Evolutionary conservation across 2,797 vertebrate species (phyloP).

Genomic region (Helicolenus hilgendorfi): DNA sequence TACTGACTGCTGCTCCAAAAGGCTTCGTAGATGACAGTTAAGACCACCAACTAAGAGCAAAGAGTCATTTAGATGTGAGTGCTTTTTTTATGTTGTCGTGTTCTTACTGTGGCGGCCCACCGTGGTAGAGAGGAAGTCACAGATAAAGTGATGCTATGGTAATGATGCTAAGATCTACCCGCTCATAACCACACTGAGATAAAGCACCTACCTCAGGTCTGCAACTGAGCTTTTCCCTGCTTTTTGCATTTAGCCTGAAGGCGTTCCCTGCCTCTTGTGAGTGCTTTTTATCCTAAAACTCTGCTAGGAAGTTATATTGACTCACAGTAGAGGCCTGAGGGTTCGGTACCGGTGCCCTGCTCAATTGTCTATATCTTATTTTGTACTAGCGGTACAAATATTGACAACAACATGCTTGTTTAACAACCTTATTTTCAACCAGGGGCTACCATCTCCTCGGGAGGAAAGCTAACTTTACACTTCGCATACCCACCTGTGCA

Average conservation of each 20-base stretch:
- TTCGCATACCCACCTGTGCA: neutral
- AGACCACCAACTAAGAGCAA: neutral
- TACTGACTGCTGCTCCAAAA: neutral
- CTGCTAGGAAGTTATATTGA: neutral
- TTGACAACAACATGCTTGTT: neutral
- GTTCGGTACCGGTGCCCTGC: neutral
- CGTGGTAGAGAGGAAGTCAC: neutral
- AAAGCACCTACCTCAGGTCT: neutral
- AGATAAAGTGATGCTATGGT: neutral
- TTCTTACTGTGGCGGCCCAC: neutral
- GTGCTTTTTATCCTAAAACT: neutral
- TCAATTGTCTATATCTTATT: neutral
- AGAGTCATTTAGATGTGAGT: neutral
- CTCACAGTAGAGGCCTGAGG: neutral
- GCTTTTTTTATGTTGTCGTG: neutral
- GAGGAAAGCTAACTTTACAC: too few relatives aligned
- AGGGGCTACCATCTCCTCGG: neutral
- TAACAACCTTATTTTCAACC: neutral
- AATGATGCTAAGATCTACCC: neutral
- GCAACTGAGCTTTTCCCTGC: neutral
- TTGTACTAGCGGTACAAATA: neutral
- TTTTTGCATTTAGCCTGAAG: neutral
- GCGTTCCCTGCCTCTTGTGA: neutral
- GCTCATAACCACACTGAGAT: neutral
- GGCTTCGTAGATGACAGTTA: neutral